Percentiles rank a stretch among this genome's conserved stretches.
Evolutionary conservation across 1,140 invertebrate species (phyloP).

Genomic region (Onthophagus taurus): DNA sequence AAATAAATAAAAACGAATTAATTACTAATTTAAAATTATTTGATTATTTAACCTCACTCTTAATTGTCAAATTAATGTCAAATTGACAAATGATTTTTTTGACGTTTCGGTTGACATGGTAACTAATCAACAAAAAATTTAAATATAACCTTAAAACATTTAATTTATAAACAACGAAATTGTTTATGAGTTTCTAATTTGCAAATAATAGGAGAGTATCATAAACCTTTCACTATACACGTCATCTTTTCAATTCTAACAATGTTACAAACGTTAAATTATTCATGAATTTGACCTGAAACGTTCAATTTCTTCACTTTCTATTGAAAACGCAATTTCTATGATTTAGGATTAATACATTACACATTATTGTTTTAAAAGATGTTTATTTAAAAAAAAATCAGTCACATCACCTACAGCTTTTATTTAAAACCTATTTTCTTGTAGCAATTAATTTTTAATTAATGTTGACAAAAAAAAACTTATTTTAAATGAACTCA

Average conservation of each 20-base stretch:
- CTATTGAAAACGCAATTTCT: too few relatives aligned
- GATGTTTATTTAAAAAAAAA: not conserved
- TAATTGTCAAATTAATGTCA: not conserved
- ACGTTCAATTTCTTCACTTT: too few relatives aligned
- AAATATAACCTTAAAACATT: too few relatives aligned
- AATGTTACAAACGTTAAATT: too few relatives aligned
- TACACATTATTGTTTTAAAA: not conserved
- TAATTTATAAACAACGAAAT: too few relatives aligned
- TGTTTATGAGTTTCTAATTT: too few relatives aligned
- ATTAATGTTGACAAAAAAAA: not conserved
- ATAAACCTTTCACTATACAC: too few relatives aligned
- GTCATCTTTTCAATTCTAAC: too few relatives aligned
- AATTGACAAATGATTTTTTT: not conserved
- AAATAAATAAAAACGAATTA: not conserved
- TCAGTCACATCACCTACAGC: not conserved
- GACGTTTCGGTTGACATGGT: not conserved
- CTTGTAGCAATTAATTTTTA: too few relatives aligned
- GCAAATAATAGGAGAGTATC: too few relatives aligned
- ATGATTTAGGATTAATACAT: too few relatives aligned
- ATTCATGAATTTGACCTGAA: too few relatives aligned
- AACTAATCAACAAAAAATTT: not conserved
- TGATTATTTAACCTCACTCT: not conserved
- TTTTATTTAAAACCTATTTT: not conserved
- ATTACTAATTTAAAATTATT: not conserved
- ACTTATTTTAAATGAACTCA: slow-evolving; percentile 4